Conservation (phyloP, 2,113 vertebrate species). For the Myodes glareolus region DNA sequence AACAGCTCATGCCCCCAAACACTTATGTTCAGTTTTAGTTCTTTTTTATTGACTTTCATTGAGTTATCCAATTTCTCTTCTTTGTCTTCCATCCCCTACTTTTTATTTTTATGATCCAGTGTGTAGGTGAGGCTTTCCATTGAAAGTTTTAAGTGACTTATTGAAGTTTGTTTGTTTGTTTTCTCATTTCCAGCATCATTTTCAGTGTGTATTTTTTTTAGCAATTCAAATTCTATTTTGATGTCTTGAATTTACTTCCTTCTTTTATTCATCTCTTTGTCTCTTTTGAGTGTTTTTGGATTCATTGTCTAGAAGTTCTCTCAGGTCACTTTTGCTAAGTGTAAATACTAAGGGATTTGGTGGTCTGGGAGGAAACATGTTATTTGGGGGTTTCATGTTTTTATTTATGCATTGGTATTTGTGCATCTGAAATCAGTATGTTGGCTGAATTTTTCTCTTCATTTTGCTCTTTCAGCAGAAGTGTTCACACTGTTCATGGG, state of each 20-base stretch:
- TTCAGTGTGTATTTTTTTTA: not conserved
- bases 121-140: not conserved
- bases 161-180: not conserved
- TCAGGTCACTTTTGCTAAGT: not conserved
- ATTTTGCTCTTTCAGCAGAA: not conserved
- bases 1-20: not conserved
- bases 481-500: not conserved
- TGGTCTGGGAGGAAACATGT: not conserved
- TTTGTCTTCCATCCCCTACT: not conserved
- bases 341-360: too few relatives aligned
- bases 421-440: not conserved
- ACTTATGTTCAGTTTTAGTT: not conserved
- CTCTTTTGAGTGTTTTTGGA: not conserved
- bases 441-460: not conserved
- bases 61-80: not conserved
- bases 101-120: not conserved
- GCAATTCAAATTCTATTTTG: not conserved
- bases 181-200: not conserved
- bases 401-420: not conserved
- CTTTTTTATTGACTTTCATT: not conserved
- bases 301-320: not conserved
- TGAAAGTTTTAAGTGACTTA: not conserved
- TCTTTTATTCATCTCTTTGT: not conserved
- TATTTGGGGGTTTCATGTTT: not conserved
- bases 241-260: too few relatives aligned